Percentiles rank a stretch among this genome's conserved stretches.
Conservation (phyloP, 2,113 vertebrate genomes). For the Proteles cristata region DNA sequence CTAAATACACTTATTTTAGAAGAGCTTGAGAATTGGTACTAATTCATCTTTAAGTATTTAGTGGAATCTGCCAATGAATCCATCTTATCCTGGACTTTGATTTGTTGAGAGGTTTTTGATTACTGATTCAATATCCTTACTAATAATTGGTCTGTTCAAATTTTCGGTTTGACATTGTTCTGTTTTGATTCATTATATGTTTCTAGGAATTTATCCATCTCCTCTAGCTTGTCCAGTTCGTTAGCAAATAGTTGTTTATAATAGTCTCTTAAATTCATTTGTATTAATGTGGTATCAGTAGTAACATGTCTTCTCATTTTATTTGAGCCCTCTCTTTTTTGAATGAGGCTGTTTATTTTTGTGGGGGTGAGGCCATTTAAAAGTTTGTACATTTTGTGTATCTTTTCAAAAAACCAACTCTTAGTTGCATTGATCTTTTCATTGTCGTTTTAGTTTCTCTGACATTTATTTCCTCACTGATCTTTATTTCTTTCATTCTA, state of each 20-base stretch:
- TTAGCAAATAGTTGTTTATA: background rate
- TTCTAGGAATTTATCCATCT: background rate
- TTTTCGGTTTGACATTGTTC: background rate
- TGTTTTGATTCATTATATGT: background rate
- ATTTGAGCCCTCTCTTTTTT: background rate
- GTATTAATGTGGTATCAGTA: background rate
- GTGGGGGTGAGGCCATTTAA: background rate
- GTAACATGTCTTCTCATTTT: background rate
- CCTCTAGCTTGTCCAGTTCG: background rate
- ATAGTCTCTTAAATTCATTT: background rate
- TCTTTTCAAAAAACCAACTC: background rate
- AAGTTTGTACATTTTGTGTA: background rate
- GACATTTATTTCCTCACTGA: background rate
- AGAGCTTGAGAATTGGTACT: background rate
- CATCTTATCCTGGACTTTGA: background rate
- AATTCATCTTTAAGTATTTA: background rate
- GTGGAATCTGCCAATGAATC: background rate
- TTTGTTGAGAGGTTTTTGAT: background rate
- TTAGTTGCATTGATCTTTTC: background rate
- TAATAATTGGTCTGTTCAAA: background rate
- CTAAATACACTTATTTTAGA: background rate
- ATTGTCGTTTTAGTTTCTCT: background rate
- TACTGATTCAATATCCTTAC: background rate
- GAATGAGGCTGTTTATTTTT: background rate
- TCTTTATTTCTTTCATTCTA: background rate